Evolutionary conservation across 1,140 invertebrate species (phyloP), one percentile per base, ranked within the genome.

Genomic region (Oppia nitens): DNA sequence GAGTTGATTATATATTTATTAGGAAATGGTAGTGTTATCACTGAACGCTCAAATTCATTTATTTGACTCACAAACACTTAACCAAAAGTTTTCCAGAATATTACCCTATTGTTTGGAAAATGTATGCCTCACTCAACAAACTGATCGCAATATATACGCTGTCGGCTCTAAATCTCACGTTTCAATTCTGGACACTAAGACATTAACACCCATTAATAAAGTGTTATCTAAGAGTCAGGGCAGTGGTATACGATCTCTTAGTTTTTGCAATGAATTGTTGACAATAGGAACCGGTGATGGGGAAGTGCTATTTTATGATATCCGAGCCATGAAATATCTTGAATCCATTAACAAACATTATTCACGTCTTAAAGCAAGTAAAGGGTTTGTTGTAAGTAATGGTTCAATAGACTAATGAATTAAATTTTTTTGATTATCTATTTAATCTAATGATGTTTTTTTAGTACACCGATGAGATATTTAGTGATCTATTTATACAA

Each of bases 131-230:
- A 83, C 88, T 40, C 82, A 83, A 32, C 83, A 89, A 69, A 82
- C 85, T 61, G 71, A 75, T 53, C 80, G 81, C 66, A 84, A 84
- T n/a, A 57, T 79, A 25, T 95, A 95, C 72, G 90, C 89, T 2
- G 83, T 95, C 49, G 92, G 92, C 23, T 93, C 89, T 67, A 83
- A 88, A 61, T 92, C 90, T 40, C 90, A 92, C 69, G 91, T 91
- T 2, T 77, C 91, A 47, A 72, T 95, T 9, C 73, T 95, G 47
- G 91, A 96, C 72, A 83, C 86, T 26, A 77, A 88, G 64, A 90
- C 85, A 28, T 74, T 91, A 47, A 87, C 91, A 69, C 76, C 80
- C 57, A 73, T 79, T 21, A 78, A 77, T 65, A 80, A 80, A 69
- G 78, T 83, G 12, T 61, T 65, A 26, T 68, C 69, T 11, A 68